A percentile compares a stretch with the other conserved stretches of the same genome.
These are phyloP conservation scores for Sinocyclocheilus rhinocerous DNA, from an alignment of 2,113 vertebrate species.

Conservation along the genomic window DNA sequence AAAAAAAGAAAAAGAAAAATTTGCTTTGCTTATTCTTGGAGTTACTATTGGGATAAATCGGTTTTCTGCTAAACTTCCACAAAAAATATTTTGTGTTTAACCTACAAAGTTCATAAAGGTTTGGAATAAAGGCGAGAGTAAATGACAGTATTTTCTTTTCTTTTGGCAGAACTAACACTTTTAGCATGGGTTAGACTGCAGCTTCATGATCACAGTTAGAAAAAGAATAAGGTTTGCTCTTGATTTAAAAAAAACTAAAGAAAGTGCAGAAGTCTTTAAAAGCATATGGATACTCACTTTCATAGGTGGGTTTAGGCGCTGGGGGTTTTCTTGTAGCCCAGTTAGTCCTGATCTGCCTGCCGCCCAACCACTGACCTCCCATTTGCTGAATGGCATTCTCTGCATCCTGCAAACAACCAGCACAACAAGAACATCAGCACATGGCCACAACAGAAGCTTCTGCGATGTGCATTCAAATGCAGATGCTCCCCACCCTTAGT, in stretches of 20 bases:
- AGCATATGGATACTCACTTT: conserved; percentile 78
- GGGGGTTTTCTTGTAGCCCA: conserved; percentile 98
- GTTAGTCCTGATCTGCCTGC: conserved; percentile 97
- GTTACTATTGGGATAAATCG: background rate
- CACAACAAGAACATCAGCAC: background rate
- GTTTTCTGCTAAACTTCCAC: too few species aligned
- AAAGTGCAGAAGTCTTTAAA: background rate
- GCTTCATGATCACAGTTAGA: background rate
- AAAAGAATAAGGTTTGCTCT: background rate
- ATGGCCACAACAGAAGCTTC: background rate
- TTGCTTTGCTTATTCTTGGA: background rate
- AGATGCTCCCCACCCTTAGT: background rate
- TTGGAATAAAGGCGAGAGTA: background rate
- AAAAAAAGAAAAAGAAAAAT: too few species aligned
- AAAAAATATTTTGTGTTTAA: too few species aligned
- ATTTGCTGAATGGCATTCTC: conserved; percentile 99
- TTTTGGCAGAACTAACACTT: too few species aligned
- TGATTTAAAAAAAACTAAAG: background rate
- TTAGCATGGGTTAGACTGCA: background rate
- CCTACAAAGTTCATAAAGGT: background rate
- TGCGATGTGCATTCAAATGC: background rate
- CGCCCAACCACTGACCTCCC: conserved; percentile 98
- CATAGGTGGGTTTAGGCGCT: conserved; percentile 90
- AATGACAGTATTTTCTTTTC: background rate
- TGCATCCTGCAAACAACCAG: conserved; percentile 80